These are phyloP conservation scores for Mythimna lalbum DNA, from an alignment of 2,888 invertebrate genomes.

Conservation along the genomic window DNA sequence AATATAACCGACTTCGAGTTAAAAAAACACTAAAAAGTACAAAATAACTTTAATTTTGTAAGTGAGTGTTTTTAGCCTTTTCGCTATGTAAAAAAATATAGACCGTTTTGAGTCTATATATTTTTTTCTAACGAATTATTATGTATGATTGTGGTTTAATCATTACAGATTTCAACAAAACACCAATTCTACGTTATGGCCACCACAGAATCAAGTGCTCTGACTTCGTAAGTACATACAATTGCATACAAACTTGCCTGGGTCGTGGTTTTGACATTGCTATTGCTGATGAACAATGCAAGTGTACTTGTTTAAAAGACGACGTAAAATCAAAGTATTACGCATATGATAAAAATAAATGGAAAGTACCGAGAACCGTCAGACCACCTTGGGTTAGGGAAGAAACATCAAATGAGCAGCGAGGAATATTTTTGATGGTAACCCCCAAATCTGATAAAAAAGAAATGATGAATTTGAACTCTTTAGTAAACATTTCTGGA, in stretches of 20 bases:
- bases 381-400: slow-evolving; percentile 73
- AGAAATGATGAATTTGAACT: no score
- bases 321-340: slow-evolving; percentile 66
- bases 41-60: no score
- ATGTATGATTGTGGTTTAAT: slow-evolving; percentile 6
- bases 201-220: slow-evolving; percentile 78
- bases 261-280: slow-evolving; percentile 77
- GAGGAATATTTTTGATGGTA: not conserved
- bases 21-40: no score
- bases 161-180: slow-evolving; percentile 48
- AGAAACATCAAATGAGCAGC: not conserved
- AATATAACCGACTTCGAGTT: no score
- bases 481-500: not conserved
- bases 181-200: slow-evolving; percentile 76
- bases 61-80: no score
- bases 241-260: slow-evolving; percentile 80
- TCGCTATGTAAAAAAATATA: no score
- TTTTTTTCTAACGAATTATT: not conserved
- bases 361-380: slow-evolving; percentile 75
- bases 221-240: slow-evolving; percentile 73
- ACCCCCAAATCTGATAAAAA: not conserved
- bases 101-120: no score
- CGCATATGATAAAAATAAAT: slow-evolving; percentile 51
- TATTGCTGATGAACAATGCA: slow-evolving; percentile 75
- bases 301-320: slow-evolving; percentile 77